Conservation (phyloP, 2,888 invertebrate genomes). For the Rhagonycha fulva region DNA sequence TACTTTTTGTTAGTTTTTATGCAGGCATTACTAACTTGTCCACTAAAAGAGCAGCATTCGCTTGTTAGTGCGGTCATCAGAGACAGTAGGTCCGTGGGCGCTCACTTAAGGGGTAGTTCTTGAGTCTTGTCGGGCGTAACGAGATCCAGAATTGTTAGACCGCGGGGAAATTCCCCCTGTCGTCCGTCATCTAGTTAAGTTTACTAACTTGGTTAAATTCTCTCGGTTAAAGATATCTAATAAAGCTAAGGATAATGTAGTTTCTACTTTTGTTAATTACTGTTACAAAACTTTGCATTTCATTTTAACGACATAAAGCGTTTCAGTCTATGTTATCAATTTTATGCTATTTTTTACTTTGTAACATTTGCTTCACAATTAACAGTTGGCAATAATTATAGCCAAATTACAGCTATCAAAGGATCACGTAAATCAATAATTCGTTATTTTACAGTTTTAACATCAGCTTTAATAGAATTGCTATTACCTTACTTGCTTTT, state of each 20-base stretch:
- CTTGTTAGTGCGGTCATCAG: constrained; percentile 39
- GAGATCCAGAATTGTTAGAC: constrained; percentile 36
- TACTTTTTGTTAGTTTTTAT: constrained; percentile 7
- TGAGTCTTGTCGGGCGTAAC: constrained; percentile 29
- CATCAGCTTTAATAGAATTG: not conserved
- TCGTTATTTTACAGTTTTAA: not conserved
- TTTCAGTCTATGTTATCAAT: not conserved
- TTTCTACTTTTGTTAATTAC: constrained; percentile 21
- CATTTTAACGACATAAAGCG: not conserved
- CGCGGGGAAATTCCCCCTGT: constrained; percentile 30
- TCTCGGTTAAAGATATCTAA: constrained; percentile 26
- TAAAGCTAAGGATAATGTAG: constrained; percentile 24
- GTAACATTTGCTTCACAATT: not conserved
- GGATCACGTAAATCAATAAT: not conserved
- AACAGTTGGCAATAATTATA: not conserved
- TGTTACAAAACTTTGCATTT: not conserved
- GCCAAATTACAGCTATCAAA: not conserved
- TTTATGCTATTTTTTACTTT: not conserved
- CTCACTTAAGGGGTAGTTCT: constrained; percentile 35
- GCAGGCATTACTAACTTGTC: constrained; percentile 19
- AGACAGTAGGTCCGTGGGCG: constrained; percentile 31
- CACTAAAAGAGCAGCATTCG: constrained; percentile 34
- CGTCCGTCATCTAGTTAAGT: constrained; percentile 33
- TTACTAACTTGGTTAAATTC: constrained; percentile 22
- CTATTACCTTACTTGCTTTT: not conserved